Conservation (phyloP, 2,113 vertebrate species). For the Rutilus rutilus region DNA sequence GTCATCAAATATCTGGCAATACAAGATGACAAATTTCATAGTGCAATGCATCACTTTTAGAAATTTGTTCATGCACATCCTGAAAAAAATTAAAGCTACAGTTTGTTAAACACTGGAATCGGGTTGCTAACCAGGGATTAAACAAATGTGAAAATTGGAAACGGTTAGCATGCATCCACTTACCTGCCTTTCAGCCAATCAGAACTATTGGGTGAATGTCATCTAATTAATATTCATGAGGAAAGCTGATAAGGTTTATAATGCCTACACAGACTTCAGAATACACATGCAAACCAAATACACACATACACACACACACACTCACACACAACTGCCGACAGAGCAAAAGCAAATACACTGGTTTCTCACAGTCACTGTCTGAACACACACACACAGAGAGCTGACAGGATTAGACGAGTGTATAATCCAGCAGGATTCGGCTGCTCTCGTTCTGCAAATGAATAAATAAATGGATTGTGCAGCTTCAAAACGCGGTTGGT, state of each 20-base stretch:
- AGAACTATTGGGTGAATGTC: background rate
- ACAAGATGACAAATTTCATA: background rate
- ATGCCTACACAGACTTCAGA: background rate
- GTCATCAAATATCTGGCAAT: background rate
- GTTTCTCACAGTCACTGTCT: background rate
- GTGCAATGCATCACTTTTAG: background rate
- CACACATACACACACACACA: background rate
- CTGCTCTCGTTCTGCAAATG: conserved; percentile 42
- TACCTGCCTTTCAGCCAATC: background rate
- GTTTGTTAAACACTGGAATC: too few species aligned
- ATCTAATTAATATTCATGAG: conserved; percentile 19
- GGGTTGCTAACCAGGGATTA: background rate
- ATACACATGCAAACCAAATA: background rate
- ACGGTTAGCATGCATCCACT: background rate
- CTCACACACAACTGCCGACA: background rate
- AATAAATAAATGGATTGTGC: conserved; percentile 35
- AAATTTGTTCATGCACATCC: background rate
- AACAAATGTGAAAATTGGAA: background rate
- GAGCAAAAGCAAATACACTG: background rate
- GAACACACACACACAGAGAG: background rate
- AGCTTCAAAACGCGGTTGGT: background rate
- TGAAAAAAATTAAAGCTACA: too few species aligned
- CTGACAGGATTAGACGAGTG: conserved; percentile 31
- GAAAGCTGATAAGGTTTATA: background rate
- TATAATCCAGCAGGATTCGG: conserved; percentile 40